Evolutionary conservation across 1,140 invertebrate species (phyloP), one percentile per base, ranked within the genome.

Genomic region (Apolygus lucorum): DNA sequence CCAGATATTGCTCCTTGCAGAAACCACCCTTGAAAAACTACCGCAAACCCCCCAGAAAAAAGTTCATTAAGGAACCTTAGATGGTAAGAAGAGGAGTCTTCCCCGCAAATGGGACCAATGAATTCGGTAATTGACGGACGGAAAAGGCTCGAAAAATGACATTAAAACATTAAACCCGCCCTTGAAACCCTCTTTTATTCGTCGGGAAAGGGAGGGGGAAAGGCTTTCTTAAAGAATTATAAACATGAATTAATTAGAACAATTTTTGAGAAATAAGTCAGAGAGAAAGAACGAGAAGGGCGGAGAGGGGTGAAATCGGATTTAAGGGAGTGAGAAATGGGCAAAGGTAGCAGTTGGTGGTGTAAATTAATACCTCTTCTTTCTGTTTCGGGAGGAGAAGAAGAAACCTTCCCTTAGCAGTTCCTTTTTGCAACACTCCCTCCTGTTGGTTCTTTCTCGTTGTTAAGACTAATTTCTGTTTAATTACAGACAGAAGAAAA

Each of bases 401-500:
- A n/a, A n/a, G 22, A 24, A 59, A 21, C 13, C 54, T 21, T 59
- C 22, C 28, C n/a, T 70, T 70, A 49, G 49, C n/a, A 63, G 28
- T 62, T 62, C 59, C 22, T 70, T 69, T 69, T 24, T 22, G 28
- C 69, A 25, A 2, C 52, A 54, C 63, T 25, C 66, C 67, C 52
- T 59, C 28, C 27, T 29, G 66, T 54, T 65, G 63, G 54, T 70
- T 67, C 67, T 70, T n/a, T n/a, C n/a, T n/a, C n/a, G 65, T 70
- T 34, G 64, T 68, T n/a, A 65, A 70, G 70, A 52, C 66, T 52
- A 59, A 68, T 68, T 68, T 70, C 65, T 52, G 68, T 65, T 70
- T 70, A 65, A 68, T 70, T 70, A 28, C 11, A 68, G 67, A 70
- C 70, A 54, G 22, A 67, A 67, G 67, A 70, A 67, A 65, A 67